Evolutionary conservation across 2,113 vertebrate species (phyloP).

Genomic region (Malurus cyaneus): DNA sequence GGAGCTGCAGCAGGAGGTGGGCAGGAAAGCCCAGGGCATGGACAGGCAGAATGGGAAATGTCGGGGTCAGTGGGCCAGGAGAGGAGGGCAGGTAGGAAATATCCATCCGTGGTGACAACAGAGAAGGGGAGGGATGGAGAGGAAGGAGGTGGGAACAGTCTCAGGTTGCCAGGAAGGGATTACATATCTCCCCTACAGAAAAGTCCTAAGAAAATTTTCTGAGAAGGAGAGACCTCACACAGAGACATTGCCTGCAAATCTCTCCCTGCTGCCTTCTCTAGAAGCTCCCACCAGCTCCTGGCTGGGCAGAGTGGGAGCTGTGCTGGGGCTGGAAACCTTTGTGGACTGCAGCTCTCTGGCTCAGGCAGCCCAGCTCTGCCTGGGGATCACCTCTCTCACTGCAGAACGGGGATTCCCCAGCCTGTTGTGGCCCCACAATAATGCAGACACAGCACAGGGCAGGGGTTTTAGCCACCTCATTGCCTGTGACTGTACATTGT

Average conservation of each 20-base stretch:
- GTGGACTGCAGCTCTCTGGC: neutral
- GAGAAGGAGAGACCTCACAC: neutral
- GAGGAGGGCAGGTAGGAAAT: neutral
- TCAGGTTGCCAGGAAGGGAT: neutral
- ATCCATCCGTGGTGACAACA: fast-evolving
- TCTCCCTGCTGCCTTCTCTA: neutral
- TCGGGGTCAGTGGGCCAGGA: neutral
- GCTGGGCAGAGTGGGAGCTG: fast-evolving
- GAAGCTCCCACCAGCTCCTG: neutral
- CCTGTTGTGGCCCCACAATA: neutral
- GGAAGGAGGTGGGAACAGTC: neutral
- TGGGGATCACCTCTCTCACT: neutral
- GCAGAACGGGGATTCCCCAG: neutral
- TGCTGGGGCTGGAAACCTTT: neutral
- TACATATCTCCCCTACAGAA: neutral
- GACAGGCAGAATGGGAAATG: neutral
- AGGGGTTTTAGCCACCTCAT: neutral
- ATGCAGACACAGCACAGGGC: fast-evolving
- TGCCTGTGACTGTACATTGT: neutral
- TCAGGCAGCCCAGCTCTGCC: neutral
- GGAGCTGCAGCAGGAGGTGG: neutral
- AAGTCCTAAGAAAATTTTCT: neutral
- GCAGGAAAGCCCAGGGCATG: neutral
- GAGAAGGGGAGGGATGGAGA: neutral
- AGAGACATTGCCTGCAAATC: neutral